phyloP scores from a whole-genome alignment of 2,888 invertebrate species.

The Pecten maximus region DNA sequence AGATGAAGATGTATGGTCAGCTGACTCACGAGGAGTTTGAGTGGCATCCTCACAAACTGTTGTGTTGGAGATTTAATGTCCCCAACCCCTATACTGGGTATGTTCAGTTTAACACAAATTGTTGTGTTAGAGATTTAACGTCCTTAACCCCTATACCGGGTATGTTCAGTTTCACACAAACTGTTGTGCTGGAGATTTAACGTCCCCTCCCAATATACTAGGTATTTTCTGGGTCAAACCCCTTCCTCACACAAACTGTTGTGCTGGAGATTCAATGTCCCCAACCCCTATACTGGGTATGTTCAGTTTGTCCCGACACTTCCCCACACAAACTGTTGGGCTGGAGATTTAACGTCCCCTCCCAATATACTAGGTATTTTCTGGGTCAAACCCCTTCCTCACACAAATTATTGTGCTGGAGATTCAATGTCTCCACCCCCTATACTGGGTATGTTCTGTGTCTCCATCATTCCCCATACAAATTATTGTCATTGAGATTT shows the following conservation, averaged over 20 bases:
- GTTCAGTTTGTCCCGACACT: constrained; percentile 38
- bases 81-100: constrained; percentile 90
- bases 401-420: constrained; percentile 90
- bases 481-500: too few relatives aligned
- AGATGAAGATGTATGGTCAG: constrained; percentile 90
- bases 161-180: constrained; percentile 50
- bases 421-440: constrained; percentile 96
- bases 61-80: constrained; percentile 97
- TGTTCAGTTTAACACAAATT: constrained; percentile 84
- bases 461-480: too few relatives aligned
- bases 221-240: neutral
- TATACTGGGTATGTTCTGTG: neutral
- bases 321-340: neutral
- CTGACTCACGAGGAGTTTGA: constrained; percentile 86
- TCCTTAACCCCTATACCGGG: constrained; percentile 91
- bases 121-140: constrained; percentile 95
- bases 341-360: neutral
- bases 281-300: constrained; percentile 89
- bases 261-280: constrained; percentile 96
- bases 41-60: constrained; percentile 92
- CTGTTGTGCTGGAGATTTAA: neutral
- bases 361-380: neutral
- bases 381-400: constrained; percentile 80
- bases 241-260: constrained; percentile 87
- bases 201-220: neutral